These are phyloP conservation scores for Coptotermes formosanus DNA, from an alignment of 1,140 invertebrate species.

Conservation along the genomic window DNA sequence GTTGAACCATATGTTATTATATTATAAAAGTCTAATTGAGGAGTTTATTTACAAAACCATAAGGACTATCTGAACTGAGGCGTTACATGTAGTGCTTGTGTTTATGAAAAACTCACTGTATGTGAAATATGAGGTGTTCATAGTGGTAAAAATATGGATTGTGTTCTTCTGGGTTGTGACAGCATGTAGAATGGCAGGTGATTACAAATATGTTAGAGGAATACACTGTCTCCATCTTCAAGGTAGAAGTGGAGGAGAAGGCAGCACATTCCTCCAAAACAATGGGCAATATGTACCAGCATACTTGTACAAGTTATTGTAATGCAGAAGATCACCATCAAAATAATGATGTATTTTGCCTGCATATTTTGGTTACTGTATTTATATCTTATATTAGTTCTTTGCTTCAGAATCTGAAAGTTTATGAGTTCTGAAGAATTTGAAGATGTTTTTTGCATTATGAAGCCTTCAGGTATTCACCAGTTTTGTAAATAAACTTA, in stretches of 20 bases:
- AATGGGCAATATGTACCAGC: no score
- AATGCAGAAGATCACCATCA: no score
- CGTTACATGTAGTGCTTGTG: not conserved
- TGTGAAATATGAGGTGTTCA: no score
- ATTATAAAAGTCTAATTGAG: not conserved
- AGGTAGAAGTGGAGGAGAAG: no score
- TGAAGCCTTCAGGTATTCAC: constrained; percentile 6
- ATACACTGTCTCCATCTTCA: no score
- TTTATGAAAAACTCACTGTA: not conserved
- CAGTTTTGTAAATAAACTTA: not conserved
- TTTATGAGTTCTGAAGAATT: not conserved
- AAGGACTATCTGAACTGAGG: not conserved
- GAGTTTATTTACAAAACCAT: constrained; percentile 3
- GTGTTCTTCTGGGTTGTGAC: no score
- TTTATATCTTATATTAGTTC: not conserved
- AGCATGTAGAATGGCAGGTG: no score
- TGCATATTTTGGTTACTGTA: not conserved
- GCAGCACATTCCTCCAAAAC: no score
- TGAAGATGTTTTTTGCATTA: not conserved
- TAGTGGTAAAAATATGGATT: no score
- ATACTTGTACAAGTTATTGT: no score
- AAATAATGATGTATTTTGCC: no score
- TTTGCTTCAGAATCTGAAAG: constrained; percentile 3
- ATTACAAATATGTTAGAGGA: no score
- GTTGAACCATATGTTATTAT: not conserved